Base-by-base conservation (phyloP, 2,888 invertebrate genomes). In the Schizotus pectinicornis region DNA sequence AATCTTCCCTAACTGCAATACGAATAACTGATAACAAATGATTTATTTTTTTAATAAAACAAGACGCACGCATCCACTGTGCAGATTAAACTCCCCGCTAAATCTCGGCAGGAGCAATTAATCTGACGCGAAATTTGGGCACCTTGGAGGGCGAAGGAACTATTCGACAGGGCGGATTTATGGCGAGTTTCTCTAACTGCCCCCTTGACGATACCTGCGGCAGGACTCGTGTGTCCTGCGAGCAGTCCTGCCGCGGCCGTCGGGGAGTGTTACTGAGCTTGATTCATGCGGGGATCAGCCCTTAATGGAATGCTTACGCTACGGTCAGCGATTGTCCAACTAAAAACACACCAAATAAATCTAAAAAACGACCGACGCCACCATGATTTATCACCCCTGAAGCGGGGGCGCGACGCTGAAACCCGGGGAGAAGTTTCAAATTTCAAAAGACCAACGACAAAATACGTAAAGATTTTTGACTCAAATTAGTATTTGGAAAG, bases 301-400 rank as follows among this genome's bases (percentile, higher is more conserved):
- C 73, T 72, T 76, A 76, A 76, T 76, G 76, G 76, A 75, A 76
- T 75, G 75, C 75, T 75, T 75, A 74, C 73, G 68, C 71, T 65
- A 67, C 73, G 74, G 74, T 74, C 76, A 75, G 74, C 74, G 74
- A 74, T 73, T 72, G 74, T 74, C 72, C 72, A 68, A 70, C 69
- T 64, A 69, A 72, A 70, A 70, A 70, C 67, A 67, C 65, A 60
- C 67, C 59, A 63, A 67, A 71, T 72, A 71, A 72, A 72, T 72
- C 72, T 68, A 64, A 68, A 70, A 61, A 67, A 67, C 64, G 66
- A 55, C 56, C 51, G 36, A 58, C 53, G 46, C 8, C 43, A 12
- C 39, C 49, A 49, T 61, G 61, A 61, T 61, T 61, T 61, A 61
- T 54, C 32, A 37, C 36, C 7, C 11, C 9, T 11, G 11, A 30